Evolutionary conservation across 2,888 invertebrate species (phyloP).

Genomic region (Leptarthrus brevirostris): DNA sequence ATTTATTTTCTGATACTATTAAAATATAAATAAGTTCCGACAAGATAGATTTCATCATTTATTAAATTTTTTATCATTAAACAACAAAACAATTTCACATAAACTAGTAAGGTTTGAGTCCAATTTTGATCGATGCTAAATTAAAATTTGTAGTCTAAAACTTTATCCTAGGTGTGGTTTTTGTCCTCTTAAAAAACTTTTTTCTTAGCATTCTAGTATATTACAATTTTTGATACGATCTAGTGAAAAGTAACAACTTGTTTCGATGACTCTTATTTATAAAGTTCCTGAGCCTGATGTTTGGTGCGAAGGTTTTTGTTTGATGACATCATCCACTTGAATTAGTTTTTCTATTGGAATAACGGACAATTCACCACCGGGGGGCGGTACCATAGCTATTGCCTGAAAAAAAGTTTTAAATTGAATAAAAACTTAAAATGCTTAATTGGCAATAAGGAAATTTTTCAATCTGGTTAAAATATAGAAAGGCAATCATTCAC

Average conservation of each 20-base stretch:
- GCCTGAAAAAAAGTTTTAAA: constrained; percentile 66
- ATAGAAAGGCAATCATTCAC: too few relatives aligned
- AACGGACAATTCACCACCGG: constrained; percentile 84
- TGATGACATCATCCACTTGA: constrained; percentile 75
- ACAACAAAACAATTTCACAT: constrained; percentile 29
- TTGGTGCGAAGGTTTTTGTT: constrained; percentile 59
- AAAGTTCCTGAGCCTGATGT: constrained; percentile 53
- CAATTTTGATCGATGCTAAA: constrained; percentile 31
- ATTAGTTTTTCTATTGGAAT: constrained; percentile 87
- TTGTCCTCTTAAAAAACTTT: constrained; percentile 36
- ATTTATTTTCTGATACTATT: too few relatives aligned
- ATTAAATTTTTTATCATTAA: constrained; percentile 38
- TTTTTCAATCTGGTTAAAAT: too few relatives aligned
- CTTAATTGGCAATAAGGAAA: neutral
- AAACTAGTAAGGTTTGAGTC: constrained; percentile 24
- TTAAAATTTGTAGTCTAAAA: constrained; percentile 37
- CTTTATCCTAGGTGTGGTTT: constrained; percentile 22
- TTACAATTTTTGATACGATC: constrained; percentile 25
- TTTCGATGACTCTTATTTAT: constrained; percentile 48
- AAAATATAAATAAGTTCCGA: too few relatives aligned
- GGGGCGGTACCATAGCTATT: constrained; percentile 68
- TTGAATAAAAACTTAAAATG: neutral
- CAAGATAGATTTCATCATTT: too few relatives aligned
- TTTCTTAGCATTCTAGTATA: constrained; percentile 26
- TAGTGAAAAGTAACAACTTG: constrained; percentile 27